These are phyloP conservation scores for Tarsius wallacei DNA, from an alignment of 2,797 vertebrate genomes.

Conservation along the genomic window DNA sequence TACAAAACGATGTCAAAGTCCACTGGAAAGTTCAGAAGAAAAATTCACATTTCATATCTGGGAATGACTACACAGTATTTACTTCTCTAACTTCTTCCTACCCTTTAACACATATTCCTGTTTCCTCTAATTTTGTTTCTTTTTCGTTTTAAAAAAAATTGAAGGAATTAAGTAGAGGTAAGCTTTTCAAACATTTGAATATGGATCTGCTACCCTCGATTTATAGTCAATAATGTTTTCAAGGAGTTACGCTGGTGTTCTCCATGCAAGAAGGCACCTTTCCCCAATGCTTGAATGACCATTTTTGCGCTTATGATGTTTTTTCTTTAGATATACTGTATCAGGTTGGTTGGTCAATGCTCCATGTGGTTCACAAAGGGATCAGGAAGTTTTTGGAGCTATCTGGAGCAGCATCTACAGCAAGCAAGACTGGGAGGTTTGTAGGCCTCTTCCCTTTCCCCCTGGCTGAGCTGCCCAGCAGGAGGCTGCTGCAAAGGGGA, in stretches of 20 bases:
- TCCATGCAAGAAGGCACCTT: neutral
- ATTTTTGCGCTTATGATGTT: neutral
- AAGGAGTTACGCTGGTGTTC: neutral
- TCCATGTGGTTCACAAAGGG: neutral
- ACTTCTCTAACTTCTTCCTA: neutral
- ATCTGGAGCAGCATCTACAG: neutral
- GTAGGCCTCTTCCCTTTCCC: neutral
- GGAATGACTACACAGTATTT: neutral
- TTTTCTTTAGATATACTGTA: conserved; percentile 22
- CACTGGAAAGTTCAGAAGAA: neutral
- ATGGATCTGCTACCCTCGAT: neutral
- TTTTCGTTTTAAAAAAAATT: conserved; percentile 54
- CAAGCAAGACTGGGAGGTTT: neutral
- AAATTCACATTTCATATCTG: conserved; percentile 21
- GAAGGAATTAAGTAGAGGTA: neutral
- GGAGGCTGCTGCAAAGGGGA: neutral
- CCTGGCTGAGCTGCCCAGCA: neutral
- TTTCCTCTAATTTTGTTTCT: conserved; percentile 9
- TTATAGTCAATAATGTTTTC: conserved; percentile 29
- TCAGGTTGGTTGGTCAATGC: neutral
- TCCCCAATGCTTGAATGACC: neutral
- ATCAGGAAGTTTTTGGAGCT: neutral
- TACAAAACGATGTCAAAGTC: neutral
- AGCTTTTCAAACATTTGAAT: neutral
- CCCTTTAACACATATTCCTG: neutral